Conservation (phyloP, 2,888 invertebrate species). For the Nomada ferruginata region DNA sequence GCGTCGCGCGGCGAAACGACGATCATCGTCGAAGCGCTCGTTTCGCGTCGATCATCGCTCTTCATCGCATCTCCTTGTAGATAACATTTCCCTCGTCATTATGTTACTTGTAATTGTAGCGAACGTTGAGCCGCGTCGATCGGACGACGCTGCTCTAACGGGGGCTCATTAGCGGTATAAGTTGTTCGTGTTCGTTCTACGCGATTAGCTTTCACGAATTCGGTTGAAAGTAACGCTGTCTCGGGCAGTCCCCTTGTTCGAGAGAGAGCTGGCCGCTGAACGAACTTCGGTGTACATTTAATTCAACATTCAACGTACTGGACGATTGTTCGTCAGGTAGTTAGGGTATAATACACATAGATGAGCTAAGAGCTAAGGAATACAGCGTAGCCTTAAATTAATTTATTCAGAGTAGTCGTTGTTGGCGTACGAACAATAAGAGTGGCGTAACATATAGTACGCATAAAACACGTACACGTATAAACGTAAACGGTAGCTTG, state of each 20-base stretch:
- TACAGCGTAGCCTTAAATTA: constrained; percentile 71
- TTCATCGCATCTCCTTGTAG: constrained; percentile 67
- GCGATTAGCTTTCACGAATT: constrained; percentile 2
- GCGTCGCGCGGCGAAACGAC: neutral
- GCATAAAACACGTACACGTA: neutral
- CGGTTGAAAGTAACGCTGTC: neutral
- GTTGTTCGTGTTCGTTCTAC: constrained; percentile 45
- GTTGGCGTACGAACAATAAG: constrained; percentile 57
- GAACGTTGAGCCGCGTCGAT: constrained; percentile 35
- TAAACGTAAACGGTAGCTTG: constrained; percentile 74
- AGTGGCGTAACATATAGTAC: constrained; percentile 36
- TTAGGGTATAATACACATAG: constrained; percentile 40
- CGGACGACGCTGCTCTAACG: constrained; percentile 19
- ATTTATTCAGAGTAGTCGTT: constrained; percentile 76
- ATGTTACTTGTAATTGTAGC: constrained; percentile 48
- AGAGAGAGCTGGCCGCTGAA: constrained; percentile 18
- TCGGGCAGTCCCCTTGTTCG: too few species aligned
- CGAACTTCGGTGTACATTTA: constrained; percentile 57
- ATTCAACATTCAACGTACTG: constrained; percentile 36
- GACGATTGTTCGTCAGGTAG: constrained; percentile 44
- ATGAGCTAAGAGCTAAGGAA: constrained; percentile 40
- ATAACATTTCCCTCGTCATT: constrained; percentile 65
- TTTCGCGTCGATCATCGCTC: constrained; percentile 25
- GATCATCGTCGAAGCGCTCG: neutral
- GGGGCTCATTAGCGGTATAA: constrained; percentile 28